phyloP scores from a whole-genome alignment of 2,888 invertebrate genomes.

The Isotomurus palustris region DNA sequence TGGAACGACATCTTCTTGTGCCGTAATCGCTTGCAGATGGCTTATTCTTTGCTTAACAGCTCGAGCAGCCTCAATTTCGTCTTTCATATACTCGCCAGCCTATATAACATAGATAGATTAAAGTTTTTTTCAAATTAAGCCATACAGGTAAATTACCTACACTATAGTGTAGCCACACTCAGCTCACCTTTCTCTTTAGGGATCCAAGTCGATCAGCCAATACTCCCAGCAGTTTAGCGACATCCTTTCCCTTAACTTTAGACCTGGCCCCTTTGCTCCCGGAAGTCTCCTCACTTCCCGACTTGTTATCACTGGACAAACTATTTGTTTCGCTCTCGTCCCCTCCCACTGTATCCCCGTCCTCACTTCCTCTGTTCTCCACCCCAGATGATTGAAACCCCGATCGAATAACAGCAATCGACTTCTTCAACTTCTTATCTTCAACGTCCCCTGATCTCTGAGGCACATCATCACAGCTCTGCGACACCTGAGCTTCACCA shows the following conservation, averaged over 20 bases:
- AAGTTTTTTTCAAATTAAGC: too few relatives aligned
- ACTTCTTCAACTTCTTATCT: slow-evolving; percentile 8
- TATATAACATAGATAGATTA: slow-evolving; percentile 34
- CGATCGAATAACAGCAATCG: slow-evolving; percentile 10
- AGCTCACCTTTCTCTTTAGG: slow-evolving; percentile 72
- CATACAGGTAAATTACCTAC: background rate
- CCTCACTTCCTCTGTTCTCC: too few relatives aligned
- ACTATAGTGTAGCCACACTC: background rate
- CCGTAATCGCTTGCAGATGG: slow-evolving; percentile 70
- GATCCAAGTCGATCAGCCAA: slow-evolving; percentile 84
- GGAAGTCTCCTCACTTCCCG: background rate
- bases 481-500: too few relatives aligned
- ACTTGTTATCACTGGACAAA: slow-evolving; percentile 13
- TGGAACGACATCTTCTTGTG: slow-evolving; percentile 51
- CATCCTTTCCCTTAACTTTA: slow-evolving; percentile 60
- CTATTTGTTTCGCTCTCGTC: slow-evolving; percentile 20
- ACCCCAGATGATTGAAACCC: background rate
- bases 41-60: slow-evolving; percentile 88
- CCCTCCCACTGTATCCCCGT: slow-evolving; percentile 18
- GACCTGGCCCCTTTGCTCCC: background rate
- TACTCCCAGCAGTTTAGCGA: slow-evolving; percentile 74
- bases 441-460: slow-evolving; percentile 12
- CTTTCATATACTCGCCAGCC: slow-evolving; percentile 87
- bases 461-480: too few relatives aligned
- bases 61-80: slow-evolving; percentile 83